A percentile compares a stretch with the other conserved stretches of the same genome.
Conservation (phyloP, 2,888 invertebrate genomes). For the Ophonus ardosiacus region DNA sequence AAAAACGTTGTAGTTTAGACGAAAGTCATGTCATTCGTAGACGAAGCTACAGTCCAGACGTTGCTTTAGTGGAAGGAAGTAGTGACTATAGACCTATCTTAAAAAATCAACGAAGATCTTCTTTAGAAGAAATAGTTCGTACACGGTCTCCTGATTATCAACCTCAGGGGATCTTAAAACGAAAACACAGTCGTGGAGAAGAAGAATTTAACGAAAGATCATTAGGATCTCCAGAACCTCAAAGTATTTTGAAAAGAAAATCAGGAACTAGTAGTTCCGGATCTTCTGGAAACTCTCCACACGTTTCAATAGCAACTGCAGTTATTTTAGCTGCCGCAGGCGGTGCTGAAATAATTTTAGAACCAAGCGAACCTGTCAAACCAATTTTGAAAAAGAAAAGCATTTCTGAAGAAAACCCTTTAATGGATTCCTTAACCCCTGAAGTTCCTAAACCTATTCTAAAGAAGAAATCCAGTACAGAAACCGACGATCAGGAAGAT, state of each 20-base stretch:
- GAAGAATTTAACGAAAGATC: slow-evolving; percentile 80
- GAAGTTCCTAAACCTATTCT: slow-evolving; percentile 86
- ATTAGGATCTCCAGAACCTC: slow-evolving; percentile 83
- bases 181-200: slow-evolving; percentile 82
- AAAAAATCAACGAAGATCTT: slow-evolving; percentile 83
- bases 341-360: slow-evolving; percentile 75
- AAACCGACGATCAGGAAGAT: slow-evolving; percentile 86
- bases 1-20: slow-evolving; percentile 90
- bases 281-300: slow-evolving; percentile 81
- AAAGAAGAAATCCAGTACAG: slow-evolving; percentile 90
- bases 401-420: slow-evolving; percentile 83
- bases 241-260: slow-evolving; percentile 89
- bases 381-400: slow-evolving; percentile 92
- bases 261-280: slow-evolving; percentile 83
- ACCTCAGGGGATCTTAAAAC: slow-evolving; percentile 83
- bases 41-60: slow-evolving; percentile 84
- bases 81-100: slow-evolving; percentile 82
- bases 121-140: slow-evolving; percentile 83
- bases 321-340: slow-evolving; percentile 82
- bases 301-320: slow-evolving; percentile 84
- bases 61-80: slow-evolving; percentile 79
- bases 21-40: slow-evolving; percentile 85
- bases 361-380: slow-evolving; percentile 79
- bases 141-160: slow-evolving; percentile 83
- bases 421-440: slow-evolving; percentile 75